Evolutionary conservation across 2,113 vertebrate genomes (phyloP).

Genomic region (Psilopsiagon aymara): DNA sequence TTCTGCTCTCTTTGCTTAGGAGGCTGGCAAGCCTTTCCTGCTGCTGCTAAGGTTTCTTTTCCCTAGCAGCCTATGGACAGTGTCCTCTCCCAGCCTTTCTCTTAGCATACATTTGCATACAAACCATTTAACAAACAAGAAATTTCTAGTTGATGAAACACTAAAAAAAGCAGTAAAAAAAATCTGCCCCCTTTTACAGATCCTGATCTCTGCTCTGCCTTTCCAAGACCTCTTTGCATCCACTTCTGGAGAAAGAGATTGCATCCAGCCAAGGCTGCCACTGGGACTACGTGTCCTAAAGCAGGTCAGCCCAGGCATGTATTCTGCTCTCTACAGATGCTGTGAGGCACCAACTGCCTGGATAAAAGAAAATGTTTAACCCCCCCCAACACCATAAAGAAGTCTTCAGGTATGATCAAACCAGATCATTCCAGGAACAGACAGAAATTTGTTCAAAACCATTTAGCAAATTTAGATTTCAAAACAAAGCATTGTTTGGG

Average conservation of each 20-base stretch:
- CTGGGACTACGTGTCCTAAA: accelerated
- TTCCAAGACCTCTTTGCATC: background rate
- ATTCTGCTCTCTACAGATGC: background rate
- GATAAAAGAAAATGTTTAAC: background rate
- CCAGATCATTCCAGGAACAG: background rate
- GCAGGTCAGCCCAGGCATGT: background rate
- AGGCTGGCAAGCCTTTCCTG: background rate
- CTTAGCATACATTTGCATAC: background rate
- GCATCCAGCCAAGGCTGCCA: background rate
- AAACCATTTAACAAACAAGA: background rate
- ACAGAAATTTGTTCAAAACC: background rate
- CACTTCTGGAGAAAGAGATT: background rate
- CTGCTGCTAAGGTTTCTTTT: background rate
- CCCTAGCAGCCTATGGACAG: background rate
- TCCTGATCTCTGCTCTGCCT: background rate
- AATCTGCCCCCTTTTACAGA: background rate
- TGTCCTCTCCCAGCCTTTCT: background rate
- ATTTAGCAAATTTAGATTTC: background rate
- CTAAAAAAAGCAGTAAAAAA: background rate
- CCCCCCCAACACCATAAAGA: accelerated
- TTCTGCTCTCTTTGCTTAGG: background rate
- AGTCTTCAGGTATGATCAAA: background rate
- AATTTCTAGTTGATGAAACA: background rate
- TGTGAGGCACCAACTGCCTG: background rate
- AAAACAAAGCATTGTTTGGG: background rate